phyloP scores from a whole-genome alignment of 2,113 vertebrate species.

The Microcebus tavaratra region DNA sequence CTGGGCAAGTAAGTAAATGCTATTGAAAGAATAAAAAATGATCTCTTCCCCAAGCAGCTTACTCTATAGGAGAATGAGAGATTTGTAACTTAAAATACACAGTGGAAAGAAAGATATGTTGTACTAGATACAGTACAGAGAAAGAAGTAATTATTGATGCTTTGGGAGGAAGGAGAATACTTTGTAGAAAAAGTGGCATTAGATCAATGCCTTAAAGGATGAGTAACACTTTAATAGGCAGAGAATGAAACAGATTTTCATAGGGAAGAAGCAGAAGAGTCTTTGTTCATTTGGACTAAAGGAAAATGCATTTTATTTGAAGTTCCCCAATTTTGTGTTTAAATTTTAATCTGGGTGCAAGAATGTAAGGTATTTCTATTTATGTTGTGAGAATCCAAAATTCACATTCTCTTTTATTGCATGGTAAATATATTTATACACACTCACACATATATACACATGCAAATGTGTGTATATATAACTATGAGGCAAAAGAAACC shows the following conservation, averaged over 20 bases:
- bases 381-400: neutral
- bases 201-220: constrained; percentile 38
- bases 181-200: neutral
- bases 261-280: neutral
- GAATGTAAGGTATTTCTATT: neutral
- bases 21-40: constrained; percentile 3
- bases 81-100: neutral
- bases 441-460: fast-evolving
- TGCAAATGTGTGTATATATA: too few relatives aligned
- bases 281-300: neutral
- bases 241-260: neutral
- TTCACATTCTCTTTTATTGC: neutral
- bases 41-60: neutral
- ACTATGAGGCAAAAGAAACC: neutral
- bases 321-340: neutral
- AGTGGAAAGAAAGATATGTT: neutral
- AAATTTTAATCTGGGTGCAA: constrained; percentile 29
- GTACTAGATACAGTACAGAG: neutral
- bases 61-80: neutral
- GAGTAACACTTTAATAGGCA: constrained; percentile 19
- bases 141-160: neutral
- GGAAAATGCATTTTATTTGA: neutral
- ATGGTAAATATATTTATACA: neutral
- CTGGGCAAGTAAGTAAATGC: neutral
- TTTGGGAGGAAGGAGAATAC: neutral